Evolutionary conservation across 1,140 invertebrate genomes (phyloP).

Genomic region (Cephus cinctus): DNA sequence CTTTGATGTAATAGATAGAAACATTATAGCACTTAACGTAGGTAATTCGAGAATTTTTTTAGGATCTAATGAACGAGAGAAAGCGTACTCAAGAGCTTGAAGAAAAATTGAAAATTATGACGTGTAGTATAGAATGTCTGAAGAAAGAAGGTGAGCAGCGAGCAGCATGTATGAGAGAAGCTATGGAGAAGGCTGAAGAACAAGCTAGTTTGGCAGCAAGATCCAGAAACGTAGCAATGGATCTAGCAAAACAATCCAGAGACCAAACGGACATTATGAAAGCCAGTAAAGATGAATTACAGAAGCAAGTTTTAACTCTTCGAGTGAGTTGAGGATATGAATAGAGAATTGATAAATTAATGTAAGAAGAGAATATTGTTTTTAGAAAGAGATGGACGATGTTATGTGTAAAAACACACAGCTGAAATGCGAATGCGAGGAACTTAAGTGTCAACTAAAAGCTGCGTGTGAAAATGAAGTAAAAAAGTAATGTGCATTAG

Average conservation of each 20-base stretch:
- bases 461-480: conserved; percentile 19
- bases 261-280: conserved; percentile 19
- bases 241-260: conserved; percentile 27
- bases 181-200: conserved; percentile 21
- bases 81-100: conserved; percentile 22
- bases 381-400: conserved; percentile 24
- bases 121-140: conserved; percentile 18
- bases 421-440: conserved; percentile 23
- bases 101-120: conserved; percentile 22
- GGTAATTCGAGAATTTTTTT: no score
- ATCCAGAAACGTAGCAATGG: conserved; percentile 21
- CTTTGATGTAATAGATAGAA: no score
- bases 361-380: conserved; percentile 5
- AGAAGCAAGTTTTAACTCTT: conserved; percentile 21
- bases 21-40: no score
- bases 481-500: conserved; percentile 20
- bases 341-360: not conserved
- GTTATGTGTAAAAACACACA: conserved; percentile 17
- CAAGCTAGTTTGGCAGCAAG: conserved; percentile 24
- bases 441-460: conserved; percentile 24
- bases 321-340: conserved; percentile 17
- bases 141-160: conserved; percentile 21
- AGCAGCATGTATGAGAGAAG: conserved; percentile 19
- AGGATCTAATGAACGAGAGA: conserved; percentile 26
- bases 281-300: conserved; percentile 25